Percentiles rank a stretch among this genome's conserved stretches.
Conservation (phyloP, 1,140 invertebrate genomes). For the Trichomalopsis sarcophagae region DNA sequence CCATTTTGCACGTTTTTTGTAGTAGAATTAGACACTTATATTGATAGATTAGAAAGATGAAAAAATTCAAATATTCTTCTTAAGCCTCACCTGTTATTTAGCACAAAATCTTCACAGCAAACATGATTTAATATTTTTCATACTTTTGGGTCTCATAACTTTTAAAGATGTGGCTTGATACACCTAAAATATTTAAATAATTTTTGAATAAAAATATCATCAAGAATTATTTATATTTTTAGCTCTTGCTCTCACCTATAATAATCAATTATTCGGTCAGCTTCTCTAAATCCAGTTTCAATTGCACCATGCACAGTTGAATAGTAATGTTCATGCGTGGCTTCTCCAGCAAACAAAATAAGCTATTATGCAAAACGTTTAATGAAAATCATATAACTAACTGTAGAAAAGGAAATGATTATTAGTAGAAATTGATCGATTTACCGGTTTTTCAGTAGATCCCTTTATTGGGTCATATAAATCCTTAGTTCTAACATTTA, state of each 20-base stretch:
- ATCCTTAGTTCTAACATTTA: constrained; percentile 52
- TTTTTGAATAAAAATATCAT: not conserved
- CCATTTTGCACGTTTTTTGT: no score
- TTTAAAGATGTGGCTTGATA: not conserved
- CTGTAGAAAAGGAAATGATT: not conserved
- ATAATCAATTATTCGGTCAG: constrained; percentile 76
- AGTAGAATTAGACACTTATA: no score
- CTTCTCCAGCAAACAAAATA: constrained; percentile 84
- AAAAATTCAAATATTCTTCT: no score
- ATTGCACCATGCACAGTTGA: constrained; percentile 89
- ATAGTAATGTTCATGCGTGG: constrained; percentile 80
- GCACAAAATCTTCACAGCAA: not conserved
- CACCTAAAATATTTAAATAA: constrained; percentile 5
- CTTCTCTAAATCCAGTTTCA: constrained; percentile 86
- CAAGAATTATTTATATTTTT: not conserved
- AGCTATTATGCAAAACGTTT: constrained; percentile 57
- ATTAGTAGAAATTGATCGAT: not conserved
- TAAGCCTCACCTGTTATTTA: no score
- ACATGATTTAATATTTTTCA: constrained; percentile 46
- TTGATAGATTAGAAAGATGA: no score
- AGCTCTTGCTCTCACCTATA: constrained; percentile 62
- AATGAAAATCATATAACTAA: constrained; percentile 16
- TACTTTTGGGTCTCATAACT: not conserved
- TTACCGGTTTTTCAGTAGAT: constrained; percentile 62
- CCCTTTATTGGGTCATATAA: constrained; percentile 64